phyloP scores from a whole-genome alignment of 2,888 invertebrate species.

The Campaea margaritaria region DNA sequence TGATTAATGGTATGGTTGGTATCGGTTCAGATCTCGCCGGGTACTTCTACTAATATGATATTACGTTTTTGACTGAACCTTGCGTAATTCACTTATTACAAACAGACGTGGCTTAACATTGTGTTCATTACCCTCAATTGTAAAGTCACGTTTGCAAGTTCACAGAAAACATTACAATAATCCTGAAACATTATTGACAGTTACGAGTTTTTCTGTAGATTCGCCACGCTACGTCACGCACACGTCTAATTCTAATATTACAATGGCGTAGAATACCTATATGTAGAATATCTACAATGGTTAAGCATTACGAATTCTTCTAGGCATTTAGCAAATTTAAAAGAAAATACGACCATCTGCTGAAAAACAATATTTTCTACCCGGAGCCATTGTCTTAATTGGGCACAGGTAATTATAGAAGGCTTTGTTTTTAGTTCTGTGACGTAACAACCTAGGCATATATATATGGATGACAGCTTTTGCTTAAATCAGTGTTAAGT shows the following conservation, averaged over 20 bases:
- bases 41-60: too few species aligned
- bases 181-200: neutral
- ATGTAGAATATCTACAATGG: slow-evolving; percentile 8
- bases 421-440: neutral
- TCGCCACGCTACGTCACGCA: slow-evolving; percentile 5
- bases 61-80: too few species aligned
- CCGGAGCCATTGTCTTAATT: slow-evolving; percentile 1
- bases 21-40: too few species aligned
- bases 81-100: too few species aligned
- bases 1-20: too few species aligned
- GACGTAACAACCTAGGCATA: slow-evolving; percentile 1
- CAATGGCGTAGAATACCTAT: too few species aligned
- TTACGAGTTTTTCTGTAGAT: slow-evolving; percentile 9
- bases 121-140: neutral
- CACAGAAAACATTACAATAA: neutral
- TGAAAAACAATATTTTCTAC: slow-evolving; percentile 12
- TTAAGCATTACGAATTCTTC: neutral
- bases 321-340: slow-evolving; percentile 2
- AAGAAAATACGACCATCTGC: slow-evolving; percentile 1
- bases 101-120: neutral
- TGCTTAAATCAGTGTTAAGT: slow-evolving; percentile 8
- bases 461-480: slow-evolving; percentile 6
- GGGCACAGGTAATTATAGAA: neutral
- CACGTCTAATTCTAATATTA: neutral
- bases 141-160: neutral